phyloP scores from a whole-genome alignment of 2,797 vertebrate species.

The Mormyrops boulengeri region DNA sequence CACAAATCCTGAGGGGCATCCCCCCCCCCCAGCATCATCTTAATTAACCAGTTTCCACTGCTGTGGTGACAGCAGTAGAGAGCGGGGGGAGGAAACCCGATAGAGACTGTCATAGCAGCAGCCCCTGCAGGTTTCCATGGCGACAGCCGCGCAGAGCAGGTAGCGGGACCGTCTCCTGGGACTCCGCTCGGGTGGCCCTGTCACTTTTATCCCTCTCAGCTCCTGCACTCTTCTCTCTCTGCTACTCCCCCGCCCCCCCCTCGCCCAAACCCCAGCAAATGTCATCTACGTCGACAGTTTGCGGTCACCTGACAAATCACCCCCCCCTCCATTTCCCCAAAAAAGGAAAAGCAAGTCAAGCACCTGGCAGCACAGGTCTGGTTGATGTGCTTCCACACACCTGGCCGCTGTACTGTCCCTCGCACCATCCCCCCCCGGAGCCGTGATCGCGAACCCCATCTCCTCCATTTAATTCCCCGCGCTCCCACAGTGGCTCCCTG shows the following conservation, averaged over 20 bases:
- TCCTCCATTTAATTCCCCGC: background rate
- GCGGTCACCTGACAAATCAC: background rate
- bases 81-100: constrained; percentile 10
- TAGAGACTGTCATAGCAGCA: constrained; percentile 53
- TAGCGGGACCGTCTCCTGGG: constrained; percentile 62
- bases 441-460: too few relatives aligned
- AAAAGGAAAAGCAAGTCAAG: background rate
- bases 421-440: background rate
- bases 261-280: background rate
- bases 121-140: constrained; percentile 64
- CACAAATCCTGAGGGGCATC: background rate
- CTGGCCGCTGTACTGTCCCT: background rate
- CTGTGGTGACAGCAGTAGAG: constrained; percentile 13
- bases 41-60: constrained; percentile 21
- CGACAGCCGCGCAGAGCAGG: constrained; percentile 62
- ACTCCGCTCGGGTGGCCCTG: constrained; percentile 48
- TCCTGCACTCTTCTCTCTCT: constrained; percentile 17
- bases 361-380: background rate
- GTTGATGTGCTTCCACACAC: background rate
- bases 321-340: background rate
- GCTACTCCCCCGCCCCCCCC: constrained; percentile 7
- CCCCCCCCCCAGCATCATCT: constrained; percentile 11
- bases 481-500: background rate
- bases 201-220: constrained; percentile 26
- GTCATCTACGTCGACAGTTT: background rate